Evolutionary conservation across 2,888 invertebrate genomes (phyloP).

Genomic region (Rotaria macrura): DNA sequence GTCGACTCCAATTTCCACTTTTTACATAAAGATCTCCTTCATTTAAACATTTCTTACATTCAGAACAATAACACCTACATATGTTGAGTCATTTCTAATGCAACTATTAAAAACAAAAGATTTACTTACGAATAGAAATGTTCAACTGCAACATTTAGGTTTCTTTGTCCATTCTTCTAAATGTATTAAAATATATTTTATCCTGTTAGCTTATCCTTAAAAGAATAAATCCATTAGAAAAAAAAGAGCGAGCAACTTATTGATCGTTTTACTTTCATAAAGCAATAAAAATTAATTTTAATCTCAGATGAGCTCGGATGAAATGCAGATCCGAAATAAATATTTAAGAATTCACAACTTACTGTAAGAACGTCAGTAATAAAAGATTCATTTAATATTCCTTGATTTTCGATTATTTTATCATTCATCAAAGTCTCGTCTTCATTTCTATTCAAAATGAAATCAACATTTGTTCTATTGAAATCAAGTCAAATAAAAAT

Average conservation of each 20-base stretch:
- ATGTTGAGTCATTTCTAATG: neutral
- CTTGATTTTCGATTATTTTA: neutral
- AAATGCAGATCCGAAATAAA: too few relatives aligned
- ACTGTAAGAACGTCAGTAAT: neutral
- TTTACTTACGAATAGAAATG: neutral
- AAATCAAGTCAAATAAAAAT: neutral
- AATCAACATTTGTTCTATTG: neutral
- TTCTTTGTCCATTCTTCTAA: neutral
- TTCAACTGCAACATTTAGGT: neutral
- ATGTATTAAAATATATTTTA: neutral
- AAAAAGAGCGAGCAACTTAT: too few relatives aligned
- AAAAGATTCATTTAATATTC: neutral
- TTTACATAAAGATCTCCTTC: neutral
- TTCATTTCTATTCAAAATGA: neutral
- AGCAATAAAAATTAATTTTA: too few relatives aligned
- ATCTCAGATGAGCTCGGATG: neutral
- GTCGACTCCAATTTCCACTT: neutral
- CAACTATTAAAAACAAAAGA: neutral
- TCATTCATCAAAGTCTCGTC: neutral
- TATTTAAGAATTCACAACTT: neutral
- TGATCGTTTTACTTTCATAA: too few relatives aligned
- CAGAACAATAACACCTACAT: neutral
- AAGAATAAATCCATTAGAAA: too few relatives aligned
- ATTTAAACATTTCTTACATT: neutral
- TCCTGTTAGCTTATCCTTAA: too few relatives aligned